These are phyloP conservation scores for Archips xylosteana DNA, from an alignment of 2,888 invertebrate species.

Conservation along the genomic window DNA sequence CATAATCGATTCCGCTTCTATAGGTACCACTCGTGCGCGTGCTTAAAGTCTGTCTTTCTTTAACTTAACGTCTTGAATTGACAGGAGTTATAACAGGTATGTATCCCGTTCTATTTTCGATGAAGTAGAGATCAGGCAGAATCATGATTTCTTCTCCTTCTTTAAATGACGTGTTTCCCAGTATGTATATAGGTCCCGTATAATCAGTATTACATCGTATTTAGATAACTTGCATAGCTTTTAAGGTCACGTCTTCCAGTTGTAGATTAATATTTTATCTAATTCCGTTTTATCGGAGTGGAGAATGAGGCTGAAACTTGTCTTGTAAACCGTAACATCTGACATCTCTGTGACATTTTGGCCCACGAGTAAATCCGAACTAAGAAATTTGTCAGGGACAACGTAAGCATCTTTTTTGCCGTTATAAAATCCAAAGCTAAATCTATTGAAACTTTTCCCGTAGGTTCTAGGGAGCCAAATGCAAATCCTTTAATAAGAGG, in stretches of 20 bases:
- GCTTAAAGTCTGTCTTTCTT: slow-evolving; percentile 1
- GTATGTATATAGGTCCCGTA: slow-evolving; percentile 8
- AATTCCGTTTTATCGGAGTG: slow-evolving; percentile 22
- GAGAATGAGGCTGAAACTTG: slow-evolving; percentile 9
- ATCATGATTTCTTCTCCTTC: slow-evolving; percentile 5
- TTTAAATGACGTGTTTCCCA: slow-evolving; percentile 2
- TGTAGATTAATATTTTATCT: background rate
- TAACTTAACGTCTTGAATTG: background rate
- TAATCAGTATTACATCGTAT: slow-evolving; percentile 3
- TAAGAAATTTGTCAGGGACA: slow-evolving; percentile 29
- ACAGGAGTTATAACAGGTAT: background rate
- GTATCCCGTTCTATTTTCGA: background rate
- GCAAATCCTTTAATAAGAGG: slow-evolving; percentile 41
- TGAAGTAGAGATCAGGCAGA: slow-evolving; percentile 9
- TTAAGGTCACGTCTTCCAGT: background rate
- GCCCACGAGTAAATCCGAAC: slow-evolving; percentile 38
- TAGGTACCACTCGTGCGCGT: background rate
- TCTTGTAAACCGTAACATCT: slow-evolving; percentile 27
- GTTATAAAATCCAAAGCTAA: slow-evolving; percentile 32
- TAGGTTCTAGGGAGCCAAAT: slow-evolving; percentile 21
- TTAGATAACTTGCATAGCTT: too few relatives aligned
- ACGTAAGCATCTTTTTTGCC: slow-evolving; percentile 27
- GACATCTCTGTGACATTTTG: slow-evolving; percentile 41
- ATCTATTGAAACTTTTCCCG: slow-evolving; percentile 21
- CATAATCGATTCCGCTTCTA: background rate